Conservation (phyloP, 2,888 invertebrate species). For the Sipha maydis region DNA sequence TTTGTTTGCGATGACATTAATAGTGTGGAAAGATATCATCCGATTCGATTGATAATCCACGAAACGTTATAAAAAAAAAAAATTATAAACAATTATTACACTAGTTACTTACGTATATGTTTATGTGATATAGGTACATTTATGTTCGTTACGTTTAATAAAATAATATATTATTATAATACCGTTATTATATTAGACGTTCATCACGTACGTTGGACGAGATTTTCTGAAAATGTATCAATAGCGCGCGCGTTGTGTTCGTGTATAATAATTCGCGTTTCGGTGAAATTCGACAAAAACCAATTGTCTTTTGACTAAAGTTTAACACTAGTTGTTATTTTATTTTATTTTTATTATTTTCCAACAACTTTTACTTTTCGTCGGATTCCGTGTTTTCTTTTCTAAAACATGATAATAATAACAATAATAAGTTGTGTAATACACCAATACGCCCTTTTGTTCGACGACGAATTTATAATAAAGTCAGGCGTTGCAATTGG, state of each 20-base stretch:
- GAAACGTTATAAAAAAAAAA: conserved; percentile 15
- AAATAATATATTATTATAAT: not conserved
- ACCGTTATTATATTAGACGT: conserved; percentile 10
- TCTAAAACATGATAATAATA: not conserved
- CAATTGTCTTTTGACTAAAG: not conserved
- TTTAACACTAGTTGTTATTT: not conserved
- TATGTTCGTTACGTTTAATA: not conserved
- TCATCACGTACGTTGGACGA: not conserved
- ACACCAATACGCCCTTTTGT: not conserved
- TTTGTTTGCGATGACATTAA: conserved; percentile 45
- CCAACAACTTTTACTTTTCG: not conserved
- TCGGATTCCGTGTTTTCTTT: not conserved
- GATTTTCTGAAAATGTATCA: not conserved
- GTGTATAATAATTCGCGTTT: not conserved
- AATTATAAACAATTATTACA: not conserved
- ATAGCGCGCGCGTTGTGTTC: not conserved
- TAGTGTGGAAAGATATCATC: conserved; percentile 21
- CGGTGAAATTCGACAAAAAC: not conserved
- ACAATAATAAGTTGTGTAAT: not conserved
- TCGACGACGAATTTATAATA: not conserved
- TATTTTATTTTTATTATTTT: not conserved
- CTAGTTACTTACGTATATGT: conserved; percentile 1
- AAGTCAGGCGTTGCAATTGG: not conserved
- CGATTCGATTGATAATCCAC: conserved; percentile 28
- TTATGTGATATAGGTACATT: not conserved